Evolutionary conservation across 2,888 invertebrate genomes (phyloP).

Genomic region (Epicampocera succincta): DNA sequence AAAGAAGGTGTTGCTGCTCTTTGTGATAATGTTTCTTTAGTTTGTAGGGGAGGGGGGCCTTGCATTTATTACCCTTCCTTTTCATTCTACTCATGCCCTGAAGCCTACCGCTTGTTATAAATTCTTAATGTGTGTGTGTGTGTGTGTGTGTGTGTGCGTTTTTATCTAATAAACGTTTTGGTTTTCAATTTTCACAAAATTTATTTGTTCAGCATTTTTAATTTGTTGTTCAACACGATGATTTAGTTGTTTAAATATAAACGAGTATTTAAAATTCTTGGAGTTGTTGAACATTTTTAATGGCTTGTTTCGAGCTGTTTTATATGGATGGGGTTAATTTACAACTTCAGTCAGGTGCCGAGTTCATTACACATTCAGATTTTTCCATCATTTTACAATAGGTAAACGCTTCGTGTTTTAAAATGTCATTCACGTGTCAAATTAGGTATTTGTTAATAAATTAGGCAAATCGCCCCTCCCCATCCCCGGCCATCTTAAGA

Average conservation of each 20-base stretch:
- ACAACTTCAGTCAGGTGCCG: constrained; percentile 35
- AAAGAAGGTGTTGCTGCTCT: constrained; percentile 48
- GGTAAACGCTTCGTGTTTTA: constrained; percentile 66
- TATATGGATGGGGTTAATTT: constrained; percentile 68
- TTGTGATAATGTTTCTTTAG: constrained; percentile 28
- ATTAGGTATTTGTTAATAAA: constrained; percentile 71
- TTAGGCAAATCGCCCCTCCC: neutral
- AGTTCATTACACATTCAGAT: neutral
- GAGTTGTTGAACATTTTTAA: constrained; percentile 48
- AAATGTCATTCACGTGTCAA: constrained; percentile 76
- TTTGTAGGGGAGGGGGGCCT: constrained; percentile 19
- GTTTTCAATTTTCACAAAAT: constrained; percentile 16
- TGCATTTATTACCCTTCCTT: constrained; percentile 28
- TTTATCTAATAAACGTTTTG: neutral
- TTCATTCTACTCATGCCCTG: neutral
- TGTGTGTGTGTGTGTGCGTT: too few relatives aligned
- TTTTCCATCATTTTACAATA: too few relatives aligned
- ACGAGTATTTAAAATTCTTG: constrained; percentile 47
- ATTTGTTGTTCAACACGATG: constrained; percentile 50
- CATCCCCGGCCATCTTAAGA: neutral
- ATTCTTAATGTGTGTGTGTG: constrained; percentile 46
- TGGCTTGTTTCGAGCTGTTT: constrained; percentile 62
- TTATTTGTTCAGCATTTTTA: constrained; percentile 66
- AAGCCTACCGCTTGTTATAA: constrained; percentile 31
- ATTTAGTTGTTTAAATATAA: constrained; percentile 7